phyloP scores from a whole-genome alignment of 2,113 vertebrate species.

The Gallinago paraguaiae region DNA sequence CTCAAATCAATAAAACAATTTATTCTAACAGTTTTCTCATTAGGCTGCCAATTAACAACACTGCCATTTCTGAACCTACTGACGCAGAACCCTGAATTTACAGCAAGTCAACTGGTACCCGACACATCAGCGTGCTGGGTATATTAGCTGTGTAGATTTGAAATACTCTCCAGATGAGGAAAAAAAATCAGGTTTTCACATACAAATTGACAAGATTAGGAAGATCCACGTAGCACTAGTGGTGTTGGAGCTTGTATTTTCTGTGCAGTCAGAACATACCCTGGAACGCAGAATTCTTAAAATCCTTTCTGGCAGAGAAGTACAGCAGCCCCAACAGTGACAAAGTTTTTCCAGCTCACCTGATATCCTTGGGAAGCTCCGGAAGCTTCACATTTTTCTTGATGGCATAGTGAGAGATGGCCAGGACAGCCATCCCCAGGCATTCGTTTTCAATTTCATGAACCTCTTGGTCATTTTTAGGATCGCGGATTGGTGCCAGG shows the following conservation, averaged over 20 bases:
- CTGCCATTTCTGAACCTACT: not conserved
- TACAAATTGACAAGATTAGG: not conserved
- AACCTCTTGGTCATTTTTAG: constrained; percentile 83
- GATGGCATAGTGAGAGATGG: constrained; percentile 89
- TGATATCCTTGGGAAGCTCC: constrained; percentile 83
- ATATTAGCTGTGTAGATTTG: not conserved
- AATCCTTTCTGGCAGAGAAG: not conserved
- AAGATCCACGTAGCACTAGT: not conserved
- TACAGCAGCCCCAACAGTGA: not conserved
- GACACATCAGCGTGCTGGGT: not conserved
- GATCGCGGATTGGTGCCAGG: constrained; percentile 83
- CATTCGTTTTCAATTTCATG: constrained; percentile 97
- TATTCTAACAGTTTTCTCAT: not conserved
- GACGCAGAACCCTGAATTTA: not conserved
- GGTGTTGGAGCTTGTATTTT: not conserved
- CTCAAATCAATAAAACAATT: not conserved
- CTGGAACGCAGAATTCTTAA: not conserved
- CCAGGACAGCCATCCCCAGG: constrained; percentile 95
- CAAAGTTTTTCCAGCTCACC: constrained; percentile 63
- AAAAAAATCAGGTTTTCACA: not conserved
- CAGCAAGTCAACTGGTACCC: not conserved
- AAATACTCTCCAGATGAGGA: not conserved
- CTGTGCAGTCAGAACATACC: not conserved
- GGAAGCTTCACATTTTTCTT: constrained; percentile 75
- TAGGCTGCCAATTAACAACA: not conserved